Conservation (phyloP, 35 echinoderm and acorn worm genomes). For the Hemicentrotus pulcherrimus region DNA sequence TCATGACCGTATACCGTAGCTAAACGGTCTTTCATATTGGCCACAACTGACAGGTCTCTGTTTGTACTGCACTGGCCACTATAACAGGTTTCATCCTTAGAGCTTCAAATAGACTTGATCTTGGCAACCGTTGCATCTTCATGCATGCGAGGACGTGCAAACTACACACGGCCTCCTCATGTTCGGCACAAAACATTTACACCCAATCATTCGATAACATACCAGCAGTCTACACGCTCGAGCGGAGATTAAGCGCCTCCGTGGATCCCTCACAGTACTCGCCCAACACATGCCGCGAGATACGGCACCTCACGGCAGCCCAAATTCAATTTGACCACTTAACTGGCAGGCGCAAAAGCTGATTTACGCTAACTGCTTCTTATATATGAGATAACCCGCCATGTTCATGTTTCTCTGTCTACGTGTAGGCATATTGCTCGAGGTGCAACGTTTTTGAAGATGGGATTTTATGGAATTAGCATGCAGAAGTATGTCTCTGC, state of each 20-base stretch:
- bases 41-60: too few relatives aligned
- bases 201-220: background rate
- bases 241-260: background rate
- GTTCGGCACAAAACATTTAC: background rate
- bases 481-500: background rate
- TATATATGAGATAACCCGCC: background rate
- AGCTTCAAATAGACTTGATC: too few relatives aligned
- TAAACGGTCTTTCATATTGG: too few relatives aligned
- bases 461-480: background rate
- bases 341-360: background rate
- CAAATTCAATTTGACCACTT: constrained; percentile 13
- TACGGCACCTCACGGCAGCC: background rate
- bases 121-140: background rate
- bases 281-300: background rate
- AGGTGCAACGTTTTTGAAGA: background rate
- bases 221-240: background rate
- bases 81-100: too few relatives aligned
- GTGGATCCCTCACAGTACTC: background rate
- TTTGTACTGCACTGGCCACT: too few relatives aligned
- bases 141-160: background rate
- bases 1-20: too few relatives aligned
- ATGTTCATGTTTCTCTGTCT: background rate
- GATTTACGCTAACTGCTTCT: background rate
- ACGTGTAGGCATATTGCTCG: background rate
- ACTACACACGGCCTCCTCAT: background rate